Percentiles rank a stretch among this genome's conserved stretches.
Conservation (phyloP, 37 sponge, comb jelly and placozoan species). For the Cliona cf. orientalis region DNA sequence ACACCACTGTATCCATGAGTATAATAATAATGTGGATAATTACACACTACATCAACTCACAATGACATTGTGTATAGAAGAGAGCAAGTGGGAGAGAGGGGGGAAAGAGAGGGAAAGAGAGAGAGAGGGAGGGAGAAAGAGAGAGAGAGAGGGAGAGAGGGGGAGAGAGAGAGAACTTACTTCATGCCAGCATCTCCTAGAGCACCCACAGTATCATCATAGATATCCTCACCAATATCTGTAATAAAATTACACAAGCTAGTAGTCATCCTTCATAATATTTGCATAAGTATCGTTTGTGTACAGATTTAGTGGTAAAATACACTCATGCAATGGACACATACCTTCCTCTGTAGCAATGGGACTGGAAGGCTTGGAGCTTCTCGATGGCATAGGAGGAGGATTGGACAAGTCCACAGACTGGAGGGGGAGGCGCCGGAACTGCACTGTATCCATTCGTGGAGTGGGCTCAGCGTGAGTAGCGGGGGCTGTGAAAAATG, state of each 20-base stretch:
- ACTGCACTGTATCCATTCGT: slow-evolving; percentile 3
- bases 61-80: too few species aligned
- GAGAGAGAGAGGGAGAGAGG: too few species aligned
- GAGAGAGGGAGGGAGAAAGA: too few species aligned
- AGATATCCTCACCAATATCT: neutral
- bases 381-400: slow-evolving; percentile 38
- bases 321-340: neutral
- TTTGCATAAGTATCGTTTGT: neutral
- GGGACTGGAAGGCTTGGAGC: slow-evolving; percentile 14
- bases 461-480: slow-evolving; percentile 8
- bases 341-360: neutral
- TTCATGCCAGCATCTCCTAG: neutral
- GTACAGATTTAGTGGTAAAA: neutral
- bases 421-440: slow-evolving; percentile 43
- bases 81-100: too few species aligned
- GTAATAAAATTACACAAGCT: neutral
- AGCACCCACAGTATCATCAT: neutral
- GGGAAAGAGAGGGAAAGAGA: too few species aligned
- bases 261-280: neutral
- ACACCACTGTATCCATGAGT: too few species aligned
- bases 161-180: too few species aligned
- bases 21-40: too few species aligned
- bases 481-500: slow-evolving; percentile 14
- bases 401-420: slow-evolving; percentile 52
- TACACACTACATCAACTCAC: too few species aligned